phyloP scores from a whole-genome alignment of 1,140 invertebrate genomes.

The Scaptomyza hsui region DNA sequence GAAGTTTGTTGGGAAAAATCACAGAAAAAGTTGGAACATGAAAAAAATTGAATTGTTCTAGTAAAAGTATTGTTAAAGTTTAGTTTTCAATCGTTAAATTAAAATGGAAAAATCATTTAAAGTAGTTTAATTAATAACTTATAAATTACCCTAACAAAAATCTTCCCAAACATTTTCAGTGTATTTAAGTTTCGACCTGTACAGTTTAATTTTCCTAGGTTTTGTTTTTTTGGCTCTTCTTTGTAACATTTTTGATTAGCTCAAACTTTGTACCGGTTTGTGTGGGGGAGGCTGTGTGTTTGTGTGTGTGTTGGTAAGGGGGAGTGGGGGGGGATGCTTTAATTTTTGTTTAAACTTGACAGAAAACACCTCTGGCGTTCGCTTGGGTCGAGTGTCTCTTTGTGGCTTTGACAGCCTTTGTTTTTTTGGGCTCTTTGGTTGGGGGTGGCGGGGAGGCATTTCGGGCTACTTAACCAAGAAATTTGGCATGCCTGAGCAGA shows the following conservation, averaged over 20 bases:
- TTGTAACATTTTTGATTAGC: conserved; percentile 69
- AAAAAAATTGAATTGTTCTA: not conserved
- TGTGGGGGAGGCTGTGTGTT: conserved; percentile 12
- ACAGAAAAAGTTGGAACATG: not conserved
- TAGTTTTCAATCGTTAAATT: too few species aligned
- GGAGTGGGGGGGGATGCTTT: conserved; percentile 51
- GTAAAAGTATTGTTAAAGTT: too few species aligned
- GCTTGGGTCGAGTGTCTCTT: conserved; percentile 73
- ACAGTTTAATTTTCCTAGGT: not conserved
- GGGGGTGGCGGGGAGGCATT: conserved; percentile 23
- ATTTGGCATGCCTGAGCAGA: conserved; percentile 46
- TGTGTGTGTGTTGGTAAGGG: not conserved
- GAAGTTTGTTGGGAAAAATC: conserved; percentile 3
- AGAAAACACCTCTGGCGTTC: conserved; percentile 70
- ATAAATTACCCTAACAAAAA: too few species aligned
- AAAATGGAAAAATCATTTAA: too few species aligned
- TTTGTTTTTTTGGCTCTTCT: conserved; percentile 15
- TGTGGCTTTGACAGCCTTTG: conserved; percentile 77
- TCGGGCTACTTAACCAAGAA: conserved; percentile 55
- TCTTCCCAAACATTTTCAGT: not conserved
- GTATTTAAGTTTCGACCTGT: conserved; percentile 18
- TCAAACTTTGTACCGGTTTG: conserved; percentile 50
- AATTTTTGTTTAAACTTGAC: conserved; percentile 75
- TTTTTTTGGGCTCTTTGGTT: conserved; percentile 27
- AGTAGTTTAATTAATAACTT: too few species aligned